Evolutionary conservation across 2,888 invertebrate species (phyloP).

Genomic region (Lampropteryx suffumata): DNA sequence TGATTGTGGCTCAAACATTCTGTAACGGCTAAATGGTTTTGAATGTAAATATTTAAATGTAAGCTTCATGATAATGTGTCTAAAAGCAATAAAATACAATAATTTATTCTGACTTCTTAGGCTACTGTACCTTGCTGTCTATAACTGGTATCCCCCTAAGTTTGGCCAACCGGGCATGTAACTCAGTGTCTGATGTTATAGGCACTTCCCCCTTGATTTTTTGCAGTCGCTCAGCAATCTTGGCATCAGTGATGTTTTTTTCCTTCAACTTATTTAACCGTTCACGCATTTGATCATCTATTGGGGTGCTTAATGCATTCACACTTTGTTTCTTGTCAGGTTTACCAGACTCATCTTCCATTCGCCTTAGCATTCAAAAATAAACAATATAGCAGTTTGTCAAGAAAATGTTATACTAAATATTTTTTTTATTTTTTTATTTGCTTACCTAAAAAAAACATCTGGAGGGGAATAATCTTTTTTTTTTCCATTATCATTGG

Average conservation of each 20-base stretch:
- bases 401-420: too few species aligned
- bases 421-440: too few species aligned
- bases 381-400: too few species aligned
- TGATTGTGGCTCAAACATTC: too few species aligned
- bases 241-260: constrained; percentile 42
- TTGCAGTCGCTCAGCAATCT: constrained; percentile 57
- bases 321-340: background rate
- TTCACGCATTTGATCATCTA: constrained; percentile 85
- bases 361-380: constrained; percentile 7
- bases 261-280: constrained; percentile 87
- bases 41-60: too few species aligned
- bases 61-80: too few species aligned
- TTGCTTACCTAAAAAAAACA: constrained; percentile 81
- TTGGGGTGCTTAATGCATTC: constrained; percentile 41
- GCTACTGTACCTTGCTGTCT: constrained; percentile 51
- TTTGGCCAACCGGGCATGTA: constrained; percentile 85
- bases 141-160: constrained; percentile 82
- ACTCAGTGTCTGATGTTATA: constrained; percentile 84
- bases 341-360: background rate
- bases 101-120: too few species aligned
- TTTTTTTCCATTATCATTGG: constrained; percentile 26
- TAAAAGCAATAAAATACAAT: too few species aligned
- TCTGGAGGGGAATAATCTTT: constrained; percentile 71
- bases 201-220: constrained; percentile 62
- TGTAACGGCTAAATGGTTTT: too few species aligned